phyloP scores from a whole-genome alignment of 2,797 vertebrate species.

The Pantherophis vulpinus region DNA sequence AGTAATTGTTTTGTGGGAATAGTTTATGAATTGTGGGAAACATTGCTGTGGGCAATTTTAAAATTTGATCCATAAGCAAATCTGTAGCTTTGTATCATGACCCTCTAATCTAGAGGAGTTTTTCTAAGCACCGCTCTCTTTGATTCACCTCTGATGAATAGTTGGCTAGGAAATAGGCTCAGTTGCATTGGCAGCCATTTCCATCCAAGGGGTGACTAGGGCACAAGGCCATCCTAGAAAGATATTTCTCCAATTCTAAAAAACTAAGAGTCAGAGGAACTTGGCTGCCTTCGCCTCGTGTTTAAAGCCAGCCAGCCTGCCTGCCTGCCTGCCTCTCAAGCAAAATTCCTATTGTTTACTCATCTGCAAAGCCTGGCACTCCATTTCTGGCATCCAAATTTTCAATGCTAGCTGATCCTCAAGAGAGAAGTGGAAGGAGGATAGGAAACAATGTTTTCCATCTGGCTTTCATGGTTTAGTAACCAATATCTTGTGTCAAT shows the following conservation, averaged over 20 bases:
- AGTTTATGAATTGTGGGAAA: neutral
- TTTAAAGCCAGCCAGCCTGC: slow-evolving; percentile 54
- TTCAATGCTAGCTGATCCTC: slow-evolving; percentile 26
- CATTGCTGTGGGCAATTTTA: slow-evolving; percentile 10
- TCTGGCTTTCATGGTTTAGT: slow-evolving; percentile 25
- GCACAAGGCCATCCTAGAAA: slow-evolving; percentile 36
- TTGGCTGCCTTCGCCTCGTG: slow-evolving; percentile 63
- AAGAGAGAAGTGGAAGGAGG: neutral
- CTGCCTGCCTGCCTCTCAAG: slow-evolving; percentile 37
- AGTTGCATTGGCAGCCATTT: neutral
- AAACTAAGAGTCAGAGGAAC: slow-evolving; percentile 62
- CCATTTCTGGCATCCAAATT: slow-evolving; percentile 52
- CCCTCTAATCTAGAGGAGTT: slow-evolving; percentile 1
- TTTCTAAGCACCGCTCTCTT: neutral
- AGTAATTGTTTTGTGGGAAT: neutral
- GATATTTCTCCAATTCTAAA: slow-evolving; percentile 50
- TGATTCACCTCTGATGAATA: slow-evolving; percentile 6
- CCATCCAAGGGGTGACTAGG: slow-evolving; percentile 13
- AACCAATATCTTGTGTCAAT: slow-evolving; percentile 20
- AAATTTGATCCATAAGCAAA: slow-evolving; percentile 16
- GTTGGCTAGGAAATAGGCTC: slow-evolving; percentile 19
- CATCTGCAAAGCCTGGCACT: slow-evolving; percentile 56
- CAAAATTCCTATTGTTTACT: slow-evolving; percentile 60
- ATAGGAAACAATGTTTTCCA: slow-evolving; percentile 35
- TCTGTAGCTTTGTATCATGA: neutral